Evolutionary conservation across 2,113 vertebrate species (phyloP).

Genomic region (Rhinopomastus cyanomelas): DNA sequence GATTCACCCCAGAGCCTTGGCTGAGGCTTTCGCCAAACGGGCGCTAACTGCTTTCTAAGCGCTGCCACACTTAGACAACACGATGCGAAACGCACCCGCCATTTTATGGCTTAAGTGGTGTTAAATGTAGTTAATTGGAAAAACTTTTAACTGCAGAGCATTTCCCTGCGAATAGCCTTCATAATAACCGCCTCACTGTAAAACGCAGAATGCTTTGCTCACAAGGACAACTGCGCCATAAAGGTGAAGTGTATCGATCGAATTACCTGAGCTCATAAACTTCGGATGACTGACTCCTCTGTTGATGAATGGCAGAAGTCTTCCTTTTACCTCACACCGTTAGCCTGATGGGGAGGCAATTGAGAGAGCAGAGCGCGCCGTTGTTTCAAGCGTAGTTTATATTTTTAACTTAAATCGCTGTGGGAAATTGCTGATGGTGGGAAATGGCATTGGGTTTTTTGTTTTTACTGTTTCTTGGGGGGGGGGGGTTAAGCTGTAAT

Average conservation of each 20-base stretch:
- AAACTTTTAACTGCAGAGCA: slow-evolving; percentile 71
- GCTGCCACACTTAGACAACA: slow-evolving; percentile 23
- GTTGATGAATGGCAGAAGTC: slow-evolving; percentile 66
- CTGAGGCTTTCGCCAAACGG: slow-evolving; percentile 11
- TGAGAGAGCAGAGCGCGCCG: background rate
- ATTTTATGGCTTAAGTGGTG: slow-evolving; percentile 51
- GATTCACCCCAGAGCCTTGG: background rate
- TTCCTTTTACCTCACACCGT: background rate
- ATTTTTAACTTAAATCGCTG: slow-evolving; percentile 37
- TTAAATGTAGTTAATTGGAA: slow-evolving; percentile 72
- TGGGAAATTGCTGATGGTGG: background rate
- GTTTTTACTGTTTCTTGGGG: slow-evolving; percentile 13
- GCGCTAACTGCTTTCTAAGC: background rate
- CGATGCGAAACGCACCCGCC: slow-evolving; percentile 12
- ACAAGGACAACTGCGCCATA: slow-evolving; percentile 69
- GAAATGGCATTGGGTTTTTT: background rate
- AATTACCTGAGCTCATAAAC: slow-evolving; percentile 71
- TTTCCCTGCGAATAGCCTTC: slow-evolving; percentile 66
- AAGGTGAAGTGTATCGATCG: slow-evolving; percentile 73
- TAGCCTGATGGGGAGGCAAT: background rate
- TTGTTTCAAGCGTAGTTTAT: background rate
- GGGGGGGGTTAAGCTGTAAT: background rate
- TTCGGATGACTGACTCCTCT: slow-evolving; percentile 66
- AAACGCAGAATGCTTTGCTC: slow-evolving; percentile 67
- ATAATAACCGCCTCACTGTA: slow-evolving; percentile 67